Percentiles rank a stretch among this genome's conserved stretches.
Conservation (phyloP, 2,888 invertebrate species). For the Caenorhabditis japonica region DNA sequence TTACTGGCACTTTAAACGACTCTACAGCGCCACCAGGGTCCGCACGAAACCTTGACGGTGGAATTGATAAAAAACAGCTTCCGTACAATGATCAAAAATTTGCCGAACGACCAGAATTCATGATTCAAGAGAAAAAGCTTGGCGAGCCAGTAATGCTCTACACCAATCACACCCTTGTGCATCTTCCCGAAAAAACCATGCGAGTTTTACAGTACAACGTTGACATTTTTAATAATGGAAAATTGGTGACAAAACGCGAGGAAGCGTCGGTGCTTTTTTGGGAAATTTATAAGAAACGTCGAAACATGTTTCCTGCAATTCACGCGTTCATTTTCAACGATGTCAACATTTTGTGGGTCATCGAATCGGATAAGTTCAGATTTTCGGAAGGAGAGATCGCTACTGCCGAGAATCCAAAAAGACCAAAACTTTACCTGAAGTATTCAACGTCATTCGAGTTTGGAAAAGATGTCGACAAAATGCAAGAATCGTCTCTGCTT, state of each 20-base stretch:
- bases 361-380: background rate
- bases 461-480: slow-evolving; percentile 79
- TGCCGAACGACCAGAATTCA: background rate
- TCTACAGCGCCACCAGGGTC: background rate
- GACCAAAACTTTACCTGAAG: background rate
- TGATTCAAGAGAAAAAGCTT: slow-evolving; percentile 3
- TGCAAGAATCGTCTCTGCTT: slow-evolving; percentile 76
- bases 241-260: slow-evolving; percentile 10
- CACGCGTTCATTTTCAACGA: slow-evolving; percentile 28
- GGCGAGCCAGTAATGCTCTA: slow-evolving; percentile 16
- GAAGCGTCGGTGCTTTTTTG: slow-evolving; percentile 17
- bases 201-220: slow-evolving; percentile 23
- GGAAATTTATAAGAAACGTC: background rate
- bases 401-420: too few species aligned
- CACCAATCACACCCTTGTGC: slow-evolving; percentile 27
- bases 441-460: background rate
- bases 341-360: slow-evolving; percentile 23
- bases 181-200: background rate
- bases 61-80: background rate
- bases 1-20: background rate
- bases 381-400: background rate
- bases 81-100: slow-evolving; percentile 17
- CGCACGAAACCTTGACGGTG: background rate
- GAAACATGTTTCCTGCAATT: background rate
- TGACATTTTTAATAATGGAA: background rate